phyloP scores from a whole-genome alignment of 2,797 vertebrate species.

The Margarornis squamiger region DNA sequence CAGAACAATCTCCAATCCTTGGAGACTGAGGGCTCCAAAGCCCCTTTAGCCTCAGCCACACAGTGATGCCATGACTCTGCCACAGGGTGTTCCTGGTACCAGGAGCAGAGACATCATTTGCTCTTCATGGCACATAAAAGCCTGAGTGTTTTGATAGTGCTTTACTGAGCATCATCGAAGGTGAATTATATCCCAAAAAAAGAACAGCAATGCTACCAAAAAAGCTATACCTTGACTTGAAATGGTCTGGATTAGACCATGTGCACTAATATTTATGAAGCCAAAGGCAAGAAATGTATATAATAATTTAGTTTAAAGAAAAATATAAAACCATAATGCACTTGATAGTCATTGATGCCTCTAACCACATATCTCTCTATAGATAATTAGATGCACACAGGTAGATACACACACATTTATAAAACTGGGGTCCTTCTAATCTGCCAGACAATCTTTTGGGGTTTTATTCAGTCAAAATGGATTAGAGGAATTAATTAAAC shows the following conservation, averaged over 20 bases:
- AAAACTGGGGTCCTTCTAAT: background rate
- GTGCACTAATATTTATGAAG: background rate
- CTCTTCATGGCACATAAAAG: background rate
- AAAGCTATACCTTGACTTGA: background rate
- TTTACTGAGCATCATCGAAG: background rate
- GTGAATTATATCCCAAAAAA: background rate
- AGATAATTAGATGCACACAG: background rate
- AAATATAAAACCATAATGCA: background rate
- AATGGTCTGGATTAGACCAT: background rate
- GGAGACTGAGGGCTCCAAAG: background rate
- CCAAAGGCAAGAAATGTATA: background rate
- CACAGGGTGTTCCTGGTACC: background rate
- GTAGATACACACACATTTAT: background rate
- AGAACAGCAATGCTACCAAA: background rate
- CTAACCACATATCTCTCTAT: background rate
- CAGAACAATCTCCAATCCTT: background rate
- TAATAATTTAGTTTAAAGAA: background rate
- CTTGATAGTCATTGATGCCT: background rate
- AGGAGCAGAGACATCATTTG: background rate
- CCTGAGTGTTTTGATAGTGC: background rate
- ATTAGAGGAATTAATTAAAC: conserved; percentile 62
- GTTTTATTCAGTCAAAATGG: conserved; percentile 45
- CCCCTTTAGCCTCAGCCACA: background rate
- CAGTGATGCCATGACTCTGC: rapidly evolving
- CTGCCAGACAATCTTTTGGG: background rate